phyloP scores from a whole-genome alignment of 2,113 vertebrate species.

The Scortum barcoo region DNA sequence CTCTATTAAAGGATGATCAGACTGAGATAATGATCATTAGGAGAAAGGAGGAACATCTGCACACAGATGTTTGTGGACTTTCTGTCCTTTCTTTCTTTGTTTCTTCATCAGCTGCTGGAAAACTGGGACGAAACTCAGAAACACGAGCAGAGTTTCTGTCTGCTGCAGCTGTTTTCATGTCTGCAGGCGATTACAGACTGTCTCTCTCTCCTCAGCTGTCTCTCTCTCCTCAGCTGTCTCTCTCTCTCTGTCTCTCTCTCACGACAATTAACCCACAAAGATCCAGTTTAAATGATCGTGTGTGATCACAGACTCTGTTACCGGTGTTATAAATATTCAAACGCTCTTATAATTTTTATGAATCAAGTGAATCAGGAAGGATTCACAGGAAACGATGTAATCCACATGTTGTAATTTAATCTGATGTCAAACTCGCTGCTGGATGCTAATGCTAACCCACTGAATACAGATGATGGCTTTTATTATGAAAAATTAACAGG shows the following conservation, averaged over 20 bases:
- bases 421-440: not conserved
- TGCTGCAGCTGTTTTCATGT: slow-evolving; percentile 20
- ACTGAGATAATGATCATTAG: not conserved
- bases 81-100: slow-evolving; percentile 6
- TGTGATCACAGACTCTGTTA: not conserved
- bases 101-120: slow-evolving; percentile 16
- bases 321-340: too few species aligned
- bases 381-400: not conserved
- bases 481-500: not conserved
- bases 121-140: slow-evolving; percentile 38
- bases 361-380: too few species aligned
- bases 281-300: not conserved
- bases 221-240: too few species aligned
- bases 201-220: not conserved
- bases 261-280: not conserved
- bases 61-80: not conserved
- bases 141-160: not conserved
- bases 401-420: not conserved
- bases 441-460: not conserved
- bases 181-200: slow-evolving; percentile 1
- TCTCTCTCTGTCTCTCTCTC: not conserved
- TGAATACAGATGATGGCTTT: not conserved
- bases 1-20: not conserved
- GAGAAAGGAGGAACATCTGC: slow-evolving; percentile 21
- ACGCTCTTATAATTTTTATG: too few species aligned